phyloP scores from a whole-genome alignment of 2,888 invertebrate genomes.

The Sphaerophoria rueppellii region DNA sequence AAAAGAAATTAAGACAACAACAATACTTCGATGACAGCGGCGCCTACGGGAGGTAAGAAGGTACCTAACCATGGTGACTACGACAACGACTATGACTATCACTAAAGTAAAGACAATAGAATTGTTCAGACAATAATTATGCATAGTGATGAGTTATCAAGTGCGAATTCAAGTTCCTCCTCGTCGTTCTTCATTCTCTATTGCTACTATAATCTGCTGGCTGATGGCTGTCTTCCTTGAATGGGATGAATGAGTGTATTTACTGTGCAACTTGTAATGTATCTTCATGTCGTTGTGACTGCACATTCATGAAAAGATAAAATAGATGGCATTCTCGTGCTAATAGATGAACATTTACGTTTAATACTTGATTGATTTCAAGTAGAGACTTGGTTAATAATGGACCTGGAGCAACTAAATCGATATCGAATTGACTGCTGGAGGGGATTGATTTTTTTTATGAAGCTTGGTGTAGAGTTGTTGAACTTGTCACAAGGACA shows the following conservation, averaged over 20 bases:
- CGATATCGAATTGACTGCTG: not conserved
- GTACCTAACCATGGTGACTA: constrained; percentile 14
- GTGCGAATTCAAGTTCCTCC: constrained; percentile 35
- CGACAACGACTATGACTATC: not conserved
- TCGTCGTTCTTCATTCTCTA: not conserved
- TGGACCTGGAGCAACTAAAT: not conserved
- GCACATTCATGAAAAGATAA: constrained; percentile 6
- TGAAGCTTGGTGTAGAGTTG: no score
- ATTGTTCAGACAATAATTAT: constrained; percentile 66
- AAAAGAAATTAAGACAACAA: constrained; percentile 9
- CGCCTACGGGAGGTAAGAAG: constrained; percentile 6
- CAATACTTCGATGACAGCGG: not conserved
- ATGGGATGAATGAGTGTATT: constrained; percentile 29
- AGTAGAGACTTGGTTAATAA: not conserved
- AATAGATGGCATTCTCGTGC: constrained; percentile 15
- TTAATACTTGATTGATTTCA: constrained; percentile 56
- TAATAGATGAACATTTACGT: constrained; percentile 52
- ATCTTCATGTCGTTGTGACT: not conserved
- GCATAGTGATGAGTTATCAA: constrained; percentile 66
- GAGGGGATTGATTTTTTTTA: not conserved
- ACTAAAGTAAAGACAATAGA: constrained; percentile 51
- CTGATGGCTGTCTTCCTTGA: constrained; percentile 9
- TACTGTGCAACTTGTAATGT: not conserved
- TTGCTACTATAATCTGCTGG: not conserved
- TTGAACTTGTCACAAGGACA: no score